These are phyloP conservation scores for Aspiorhynchus laticeps DNA, from an alignment of 2,113 vertebrate genomes.

Conservation along the genomic window DNA sequence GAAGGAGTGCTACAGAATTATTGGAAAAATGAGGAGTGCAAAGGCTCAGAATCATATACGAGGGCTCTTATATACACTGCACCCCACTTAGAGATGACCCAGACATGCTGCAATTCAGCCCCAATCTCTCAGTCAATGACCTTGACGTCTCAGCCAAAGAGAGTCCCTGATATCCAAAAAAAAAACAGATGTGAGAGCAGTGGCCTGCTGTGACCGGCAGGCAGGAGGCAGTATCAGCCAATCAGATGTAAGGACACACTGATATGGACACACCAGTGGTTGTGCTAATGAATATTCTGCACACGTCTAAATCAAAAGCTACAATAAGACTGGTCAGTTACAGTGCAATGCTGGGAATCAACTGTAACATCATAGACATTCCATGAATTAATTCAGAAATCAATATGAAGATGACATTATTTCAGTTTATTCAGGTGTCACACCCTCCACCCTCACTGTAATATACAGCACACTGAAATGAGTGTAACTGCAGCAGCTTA, in stretches of 20 bases:
- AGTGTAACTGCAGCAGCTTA: background rate
- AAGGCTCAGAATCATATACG: background rate
- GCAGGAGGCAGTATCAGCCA: background rate
- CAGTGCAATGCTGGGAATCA: background rate
- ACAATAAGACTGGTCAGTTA: background rate
- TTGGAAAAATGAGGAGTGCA: constrained; percentile 26
- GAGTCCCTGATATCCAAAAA: background rate
- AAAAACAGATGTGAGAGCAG: constrained; percentile 3
- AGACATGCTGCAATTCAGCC: background rate
- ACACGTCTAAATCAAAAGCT: background rate
- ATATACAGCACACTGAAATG: background rate
- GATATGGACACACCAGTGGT: background rate
- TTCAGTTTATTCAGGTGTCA: background rate
- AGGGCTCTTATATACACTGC: background rate
- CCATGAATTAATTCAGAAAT: background rate
- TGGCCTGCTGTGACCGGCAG: constrained; percentile 20
- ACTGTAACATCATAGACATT: background rate
- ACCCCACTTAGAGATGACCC: constrained; percentile 21
- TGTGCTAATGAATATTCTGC: background rate
- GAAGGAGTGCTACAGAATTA: background rate
- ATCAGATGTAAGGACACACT: background rate
- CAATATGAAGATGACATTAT: background rate
- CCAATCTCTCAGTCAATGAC: constrained; percentile 21
- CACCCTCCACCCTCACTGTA: background rate
- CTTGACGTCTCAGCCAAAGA: constrained; percentile 19